Percentiles rank a stretch among this genome's conserved stretches.
Conservation (phyloP, 2,888 invertebrate species). For the Aleiodes alternator region DNA sequence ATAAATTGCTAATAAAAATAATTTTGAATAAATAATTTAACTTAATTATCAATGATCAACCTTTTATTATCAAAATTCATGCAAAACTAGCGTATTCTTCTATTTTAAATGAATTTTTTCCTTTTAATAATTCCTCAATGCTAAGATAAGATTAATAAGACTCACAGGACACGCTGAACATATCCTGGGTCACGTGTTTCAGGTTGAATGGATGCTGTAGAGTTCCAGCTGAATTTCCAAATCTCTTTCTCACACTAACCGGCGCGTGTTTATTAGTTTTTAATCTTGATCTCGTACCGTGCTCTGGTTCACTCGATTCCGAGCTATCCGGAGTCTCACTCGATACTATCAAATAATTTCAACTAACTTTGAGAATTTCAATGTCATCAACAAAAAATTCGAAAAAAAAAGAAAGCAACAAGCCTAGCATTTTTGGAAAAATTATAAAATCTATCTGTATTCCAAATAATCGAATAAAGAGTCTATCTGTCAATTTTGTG, state of each 20-base stretch:
- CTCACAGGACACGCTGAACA: slow-evolving; percentile 76
- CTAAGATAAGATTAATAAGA: slow-evolving; percentile 46
- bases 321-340: slow-evolving; percentile 73
- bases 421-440: too few relatives aligned
- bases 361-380: slow-evolving; percentile 51
- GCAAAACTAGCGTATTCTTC: slow-evolving; percentile 3
- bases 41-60: slow-evolving; percentile 19
- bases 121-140: slow-evolving; percentile 4
- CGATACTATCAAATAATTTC: slow-evolving; percentile 64
- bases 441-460: too few relatives aligned
- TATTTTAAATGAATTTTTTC: slow-evolving; percentile 20
- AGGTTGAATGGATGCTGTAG: slow-evolving; percentile 72
- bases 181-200: slow-evolving; percentile 74
- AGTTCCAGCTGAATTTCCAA: slow-evolving; percentile 69
- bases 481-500: too few relatives aligned
- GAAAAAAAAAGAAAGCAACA: too few relatives aligned
- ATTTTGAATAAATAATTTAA: slow-evolving; percentile 7
- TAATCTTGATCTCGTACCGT: slow-evolving; percentile 65
- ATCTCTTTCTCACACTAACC: slow-evolving; percentile 69
- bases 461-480: too few relatives aligned
- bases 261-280: slow-evolving; percentile 67
- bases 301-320: slow-evolving; percentile 73
- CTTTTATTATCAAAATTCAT: not conserved
- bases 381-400: slow-evolving; percentile 43
- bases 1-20: slow-evolving; percentile 23